Evolutionary conservation across 1,140 invertebrate genomes (phyloP).

Genomic region (Macrotrachela quadricornifera): DNA sequence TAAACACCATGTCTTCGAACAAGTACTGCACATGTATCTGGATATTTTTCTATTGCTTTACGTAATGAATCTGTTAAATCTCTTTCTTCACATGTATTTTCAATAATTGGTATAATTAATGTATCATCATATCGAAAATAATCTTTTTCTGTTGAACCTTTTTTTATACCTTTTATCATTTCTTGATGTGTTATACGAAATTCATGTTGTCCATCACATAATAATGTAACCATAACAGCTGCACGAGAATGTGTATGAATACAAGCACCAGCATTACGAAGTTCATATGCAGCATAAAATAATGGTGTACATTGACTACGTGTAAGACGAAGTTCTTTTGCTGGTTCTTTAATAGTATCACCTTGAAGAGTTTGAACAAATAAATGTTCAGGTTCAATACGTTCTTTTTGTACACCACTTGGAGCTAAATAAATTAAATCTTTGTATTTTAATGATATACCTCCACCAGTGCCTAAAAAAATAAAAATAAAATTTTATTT

Average conservation of each 20-base stretch:
- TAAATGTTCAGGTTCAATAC: constrained; percentile 49
- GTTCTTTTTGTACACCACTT: constrained; percentile 89
- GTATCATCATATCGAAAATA: constrained; percentile 71
- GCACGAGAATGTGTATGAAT: constrained; percentile 87
- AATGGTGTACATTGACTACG: constrained; percentile 87
- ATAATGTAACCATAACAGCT: constrained; percentile 64
- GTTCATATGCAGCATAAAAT: constrained; percentile 70
- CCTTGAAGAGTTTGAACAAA: constrained; percentile 70
- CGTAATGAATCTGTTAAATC: constrained; percentile 38
- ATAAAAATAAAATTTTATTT: background rate
- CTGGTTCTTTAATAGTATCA: constrained; percentile 50
- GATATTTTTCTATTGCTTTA: constrained; percentile 52
- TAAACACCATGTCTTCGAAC: constrained; percentile 86
- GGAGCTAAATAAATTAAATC: constrained; percentile 82
- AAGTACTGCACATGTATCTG: constrained; percentile 65
- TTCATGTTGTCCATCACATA: constrained; percentile 46
- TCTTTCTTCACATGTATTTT: constrained; percentile 78
- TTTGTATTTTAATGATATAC: background rate
- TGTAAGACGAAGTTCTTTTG: constrained; percentile 52
- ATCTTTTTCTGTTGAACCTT: constrained; percentile 34
- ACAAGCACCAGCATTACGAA: constrained; percentile 58
- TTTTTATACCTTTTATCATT: constrained; percentile 63
- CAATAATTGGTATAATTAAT: constrained; percentile 84
- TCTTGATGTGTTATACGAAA: constrained; percentile 75
- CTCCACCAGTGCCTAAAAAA: constrained; percentile 5